Percentiles rank a stretch among this genome's conserved stretches.
These are phyloP conservation scores for Muscina levida DNA, from an alignment of 2,888 invertebrate species.

Conservation along the genomic window DNA sequence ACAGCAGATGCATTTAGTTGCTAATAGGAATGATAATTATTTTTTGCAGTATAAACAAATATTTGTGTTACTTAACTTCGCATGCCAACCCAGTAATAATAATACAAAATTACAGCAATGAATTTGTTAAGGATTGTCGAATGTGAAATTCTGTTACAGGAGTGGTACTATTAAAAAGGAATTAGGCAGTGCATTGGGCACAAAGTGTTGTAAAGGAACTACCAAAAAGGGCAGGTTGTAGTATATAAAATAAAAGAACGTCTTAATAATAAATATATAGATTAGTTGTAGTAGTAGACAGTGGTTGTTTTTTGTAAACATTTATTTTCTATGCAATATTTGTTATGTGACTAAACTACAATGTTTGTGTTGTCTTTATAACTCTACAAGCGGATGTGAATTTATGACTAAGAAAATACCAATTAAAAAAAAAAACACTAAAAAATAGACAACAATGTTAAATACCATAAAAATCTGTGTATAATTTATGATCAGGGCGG, in stretches of 20 bases:
- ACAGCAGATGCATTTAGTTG: constrained; percentile 61
- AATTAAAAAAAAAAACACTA: background rate
- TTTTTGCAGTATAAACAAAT: constrained; percentile 1
- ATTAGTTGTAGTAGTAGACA: no score
- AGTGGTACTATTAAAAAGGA: no score
- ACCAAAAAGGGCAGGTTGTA: no score
- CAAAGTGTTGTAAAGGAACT: no score
- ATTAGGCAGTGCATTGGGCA: no score
- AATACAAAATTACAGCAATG: background rate
- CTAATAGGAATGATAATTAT: constrained; percentile 29
- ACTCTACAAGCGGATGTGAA: background rate
- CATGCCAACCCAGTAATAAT: background rate
- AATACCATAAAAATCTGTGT: background rate
- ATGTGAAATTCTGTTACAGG: no score
- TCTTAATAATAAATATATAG: no score
- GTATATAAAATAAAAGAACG: no score
- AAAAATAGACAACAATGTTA: background rate
- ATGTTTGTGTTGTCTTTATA: background rate
- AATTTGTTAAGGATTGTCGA: background rate
- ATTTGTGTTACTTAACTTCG: background rate
- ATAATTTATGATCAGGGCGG: background rate
- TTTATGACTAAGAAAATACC: constrained; percentile 1
- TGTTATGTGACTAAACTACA: no score
- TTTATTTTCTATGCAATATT: no score
- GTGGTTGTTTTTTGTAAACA: no score